Conservation (phyloP, 2,888 invertebrate genomes). For the Hydrotaea diabolus region DNA sequence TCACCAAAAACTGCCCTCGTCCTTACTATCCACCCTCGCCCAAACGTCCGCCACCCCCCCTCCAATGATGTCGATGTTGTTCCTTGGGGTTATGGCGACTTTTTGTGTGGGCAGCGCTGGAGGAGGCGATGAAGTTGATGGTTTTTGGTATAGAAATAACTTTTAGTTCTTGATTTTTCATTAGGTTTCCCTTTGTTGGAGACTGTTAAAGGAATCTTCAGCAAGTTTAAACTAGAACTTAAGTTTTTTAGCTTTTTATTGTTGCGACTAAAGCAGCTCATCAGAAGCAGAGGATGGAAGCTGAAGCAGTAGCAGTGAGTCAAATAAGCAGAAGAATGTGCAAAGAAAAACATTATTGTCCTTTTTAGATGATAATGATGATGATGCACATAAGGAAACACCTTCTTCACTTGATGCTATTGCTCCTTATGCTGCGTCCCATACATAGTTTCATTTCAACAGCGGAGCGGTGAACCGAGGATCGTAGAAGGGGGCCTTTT, state of each 20-base stretch:
- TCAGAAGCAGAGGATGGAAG: background rate
- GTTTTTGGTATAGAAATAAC: slow-evolving; percentile 48
- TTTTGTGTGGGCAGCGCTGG: background rate
- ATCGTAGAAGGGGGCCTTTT: no score
- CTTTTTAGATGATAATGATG: slow-evolving; percentile 27
- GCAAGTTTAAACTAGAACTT: slow-evolving; percentile 50
- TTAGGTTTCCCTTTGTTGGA: slow-evolving; percentile 27
- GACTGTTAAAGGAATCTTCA: slow-evolving; percentile 28
- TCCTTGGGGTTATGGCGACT: background rate
- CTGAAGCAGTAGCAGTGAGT: background rate
- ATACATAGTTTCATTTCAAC: background rate
- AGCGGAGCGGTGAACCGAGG: no score
- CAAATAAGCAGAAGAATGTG: background rate
- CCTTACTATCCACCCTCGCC: no score
- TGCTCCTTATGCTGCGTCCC: background rate
- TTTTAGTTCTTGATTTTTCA: slow-evolving; percentile 56
- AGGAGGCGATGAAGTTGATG: background rate
- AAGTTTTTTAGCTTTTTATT: slow-evolving; percentile 43
- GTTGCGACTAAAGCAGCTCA: slow-evolving; percentile 25
- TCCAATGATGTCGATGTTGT: background rate
- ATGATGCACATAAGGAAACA: slow-evolving; percentile 36
- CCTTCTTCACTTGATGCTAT: slow-evolving; percentile 1
- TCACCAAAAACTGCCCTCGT: slow-evolving; percentile 22
- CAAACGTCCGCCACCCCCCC: background rate
- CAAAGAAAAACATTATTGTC: slow-evolving; percentile 28